A percentile compares a stretch with the other conserved stretches of the same genome.
Conservation (phyloP, 2,113 vertebrate species). For the Notechis scutatus region DNA sequence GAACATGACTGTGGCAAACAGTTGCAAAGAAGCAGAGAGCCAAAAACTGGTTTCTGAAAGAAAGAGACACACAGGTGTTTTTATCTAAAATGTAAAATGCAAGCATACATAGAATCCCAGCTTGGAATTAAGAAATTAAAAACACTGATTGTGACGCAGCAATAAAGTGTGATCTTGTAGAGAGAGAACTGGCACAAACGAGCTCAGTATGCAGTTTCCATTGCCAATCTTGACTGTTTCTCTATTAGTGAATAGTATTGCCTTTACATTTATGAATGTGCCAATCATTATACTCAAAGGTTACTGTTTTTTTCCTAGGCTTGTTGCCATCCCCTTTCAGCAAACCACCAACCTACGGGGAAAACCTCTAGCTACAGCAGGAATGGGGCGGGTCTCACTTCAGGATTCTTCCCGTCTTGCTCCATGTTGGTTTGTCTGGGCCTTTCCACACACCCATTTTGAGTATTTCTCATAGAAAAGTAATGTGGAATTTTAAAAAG, state of each 20-base stretch:
- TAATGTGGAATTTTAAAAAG: background rate
- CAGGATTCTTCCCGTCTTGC: background rate
- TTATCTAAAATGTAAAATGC: background rate
- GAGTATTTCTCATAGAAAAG: background rate
- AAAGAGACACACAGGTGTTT: background rate
- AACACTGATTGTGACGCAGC: background rate
- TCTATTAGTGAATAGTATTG: background rate
- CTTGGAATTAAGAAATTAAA: background rate
- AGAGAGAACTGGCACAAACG: background rate
- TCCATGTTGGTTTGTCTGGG: background rate
- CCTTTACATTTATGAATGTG: background rate
- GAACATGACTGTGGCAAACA: background rate
- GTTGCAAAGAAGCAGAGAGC: background rate
- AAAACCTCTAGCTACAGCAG: background rate
- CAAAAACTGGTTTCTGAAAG: background rate
- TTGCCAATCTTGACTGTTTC: background rate
- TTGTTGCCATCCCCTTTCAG: background rate
- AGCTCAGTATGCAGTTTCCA: background rate
- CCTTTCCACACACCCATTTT: background rate
- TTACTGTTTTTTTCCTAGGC: background rate
- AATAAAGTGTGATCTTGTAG: background rate
- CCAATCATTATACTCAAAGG: background rate
- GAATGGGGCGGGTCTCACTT: background rate
- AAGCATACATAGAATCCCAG: background rate
- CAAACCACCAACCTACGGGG: background rate